Evolutionary conservation across 1,140 invertebrate species (phyloP).

Genomic region (Drosophila saltans): DNA sequence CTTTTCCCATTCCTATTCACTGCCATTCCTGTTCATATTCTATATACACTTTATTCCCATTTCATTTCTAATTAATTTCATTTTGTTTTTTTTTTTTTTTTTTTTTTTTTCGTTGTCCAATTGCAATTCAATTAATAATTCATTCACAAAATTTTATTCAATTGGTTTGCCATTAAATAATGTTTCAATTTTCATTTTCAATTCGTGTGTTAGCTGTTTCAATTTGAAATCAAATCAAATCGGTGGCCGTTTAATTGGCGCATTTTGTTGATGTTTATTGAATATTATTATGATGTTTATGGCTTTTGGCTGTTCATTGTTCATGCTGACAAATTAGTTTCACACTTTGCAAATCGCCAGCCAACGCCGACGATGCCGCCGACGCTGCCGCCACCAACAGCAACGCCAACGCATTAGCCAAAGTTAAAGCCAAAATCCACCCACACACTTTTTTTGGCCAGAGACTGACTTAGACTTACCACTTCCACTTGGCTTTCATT

Average conservation of each 20-base stretch:
- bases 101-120: not conserved
- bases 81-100: not conserved
- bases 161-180: not conserved
- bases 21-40: no score
- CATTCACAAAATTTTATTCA: no score
- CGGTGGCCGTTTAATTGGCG: conserved; percentile 70
- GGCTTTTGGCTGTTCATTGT: conserved; percentile 76
- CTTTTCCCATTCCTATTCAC: no score
- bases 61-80: not conserved
- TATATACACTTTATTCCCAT: no score
- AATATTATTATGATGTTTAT: conserved; percentile 81
- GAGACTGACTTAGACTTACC: conserved; percentile 4
- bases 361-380: conserved; percentile 38
- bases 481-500: conserved; percentile 39
- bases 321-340: conserved; percentile 80
- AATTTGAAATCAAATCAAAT: conserved; percentile 34
- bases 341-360: conserved; percentile 67
- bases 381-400: conserved; percentile 28
- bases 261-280: conserved; percentile 79
- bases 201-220: not conserved
- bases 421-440: conserved; percentile 18
- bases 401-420: conserved; percentile 31
- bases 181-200: conserved; percentile 8
- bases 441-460: conserved; percentile 7
- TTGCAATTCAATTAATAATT: not conserved